Conservation (phyloP, 2,113 vertebrate genomes). For the Halichoeres trimaculatus region DNA sequence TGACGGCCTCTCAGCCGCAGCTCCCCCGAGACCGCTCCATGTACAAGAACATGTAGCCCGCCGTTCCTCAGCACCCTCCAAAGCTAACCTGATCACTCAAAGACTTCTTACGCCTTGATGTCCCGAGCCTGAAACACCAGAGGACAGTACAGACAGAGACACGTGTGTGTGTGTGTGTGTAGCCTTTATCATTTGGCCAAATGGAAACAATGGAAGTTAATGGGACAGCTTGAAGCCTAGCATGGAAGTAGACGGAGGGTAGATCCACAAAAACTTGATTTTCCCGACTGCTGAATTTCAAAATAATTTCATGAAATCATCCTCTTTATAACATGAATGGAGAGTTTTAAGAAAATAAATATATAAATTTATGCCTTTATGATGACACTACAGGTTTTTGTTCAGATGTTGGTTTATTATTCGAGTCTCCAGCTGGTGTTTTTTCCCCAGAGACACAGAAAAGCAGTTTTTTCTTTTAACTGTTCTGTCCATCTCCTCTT, state of each 20-base stretch:
- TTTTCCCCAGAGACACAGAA: too few relatives aligned
- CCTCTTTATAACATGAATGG: constrained; percentile 13
- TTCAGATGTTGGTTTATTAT: constrained; percentile 10
- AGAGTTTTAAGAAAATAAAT: constrained; percentile 28
- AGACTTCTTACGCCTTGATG: constrained; percentile 47
- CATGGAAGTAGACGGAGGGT: constrained; percentile 49
- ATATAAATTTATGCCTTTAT: constrained; percentile 15
- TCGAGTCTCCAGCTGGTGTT: too few relatives aligned
- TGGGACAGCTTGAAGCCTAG: constrained; percentile 36
- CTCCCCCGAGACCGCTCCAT: constrained; percentile 94
- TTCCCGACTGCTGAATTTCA: constrained; percentile 40
- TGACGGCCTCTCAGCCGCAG: constrained; percentile 90
- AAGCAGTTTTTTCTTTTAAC: too few relatives aligned
- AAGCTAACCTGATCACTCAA: constrained; percentile 44
- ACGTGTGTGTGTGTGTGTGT: constrained; percentile 1
- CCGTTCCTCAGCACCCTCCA: constrained; percentile 37
- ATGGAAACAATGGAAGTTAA: constrained; percentile 36
- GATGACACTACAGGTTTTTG: constrained; percentile 22
- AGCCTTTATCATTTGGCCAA: constrained; percentile 34
- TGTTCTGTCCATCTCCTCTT: constrained; percentile 30
- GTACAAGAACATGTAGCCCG: constrained; percentile 96
- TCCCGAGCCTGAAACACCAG: constrained; percentile 48
- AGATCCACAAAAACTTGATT: constrained; percentile 43
- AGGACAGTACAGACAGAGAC: constrained; percentile 50
- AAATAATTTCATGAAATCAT: constrained; percentile 38